Evolutionary conservation across 2,888 invertebrate species (phyloP).

Genomic region (Strigamia maritima): DNA sequence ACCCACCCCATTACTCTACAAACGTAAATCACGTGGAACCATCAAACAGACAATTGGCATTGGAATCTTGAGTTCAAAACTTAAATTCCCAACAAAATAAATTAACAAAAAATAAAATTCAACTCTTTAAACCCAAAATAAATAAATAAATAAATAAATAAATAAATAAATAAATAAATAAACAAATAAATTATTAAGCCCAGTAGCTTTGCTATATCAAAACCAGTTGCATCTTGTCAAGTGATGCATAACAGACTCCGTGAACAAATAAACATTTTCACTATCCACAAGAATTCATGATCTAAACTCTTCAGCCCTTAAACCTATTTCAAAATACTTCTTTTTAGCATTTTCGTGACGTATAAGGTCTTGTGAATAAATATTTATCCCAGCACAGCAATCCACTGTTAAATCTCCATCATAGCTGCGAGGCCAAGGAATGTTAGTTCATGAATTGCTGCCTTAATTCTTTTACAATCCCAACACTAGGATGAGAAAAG

Average conservation of each 20-base stretch:
- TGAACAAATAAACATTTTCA: background rate
- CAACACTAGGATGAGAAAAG: background rate
- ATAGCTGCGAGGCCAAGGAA: background rate
- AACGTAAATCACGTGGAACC: slow-evolving; percentile 1
- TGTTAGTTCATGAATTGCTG: background rate
- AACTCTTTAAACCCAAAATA: no score
- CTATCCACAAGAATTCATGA: background rate
- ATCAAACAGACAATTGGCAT: slow-evolving; percentile 16
- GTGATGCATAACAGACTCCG: background rate
- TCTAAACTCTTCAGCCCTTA: background rate
- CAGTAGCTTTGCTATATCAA: background rate
- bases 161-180: background rate
- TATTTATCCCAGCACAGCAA: background rate
- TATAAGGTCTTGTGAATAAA: background rate
- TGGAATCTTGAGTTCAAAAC: background rate
- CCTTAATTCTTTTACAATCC: background rate
- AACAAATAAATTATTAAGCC: background rate
- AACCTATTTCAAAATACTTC: background rate
- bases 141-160: background rate
- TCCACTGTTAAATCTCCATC: background rate
- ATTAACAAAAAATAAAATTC: background rate
- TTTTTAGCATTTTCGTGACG: background rate
- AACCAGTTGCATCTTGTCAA: slow-evolving; percentile 1
- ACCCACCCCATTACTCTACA: background rate
- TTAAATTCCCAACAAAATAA: background rate